Evolutionary conservation across 2,113 vertebrate genomes (phyloP).

Genomic region (Triplophysa dalaica): DNA sequence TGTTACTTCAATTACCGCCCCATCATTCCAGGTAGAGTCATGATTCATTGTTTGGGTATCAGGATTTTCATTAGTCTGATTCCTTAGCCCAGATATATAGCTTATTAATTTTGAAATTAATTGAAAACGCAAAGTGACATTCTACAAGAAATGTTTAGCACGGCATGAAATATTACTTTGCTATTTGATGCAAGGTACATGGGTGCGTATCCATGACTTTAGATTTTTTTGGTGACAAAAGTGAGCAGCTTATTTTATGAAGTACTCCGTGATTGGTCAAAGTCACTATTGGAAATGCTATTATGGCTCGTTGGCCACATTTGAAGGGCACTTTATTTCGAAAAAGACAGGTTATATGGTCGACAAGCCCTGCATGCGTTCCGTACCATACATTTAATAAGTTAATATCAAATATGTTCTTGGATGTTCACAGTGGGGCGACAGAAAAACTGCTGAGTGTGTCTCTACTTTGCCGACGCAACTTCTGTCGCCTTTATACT

Average conservation of each 20-base stretch:
- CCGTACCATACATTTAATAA: not conserved
- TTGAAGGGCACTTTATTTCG: constrained; percentile 67
- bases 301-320: not conserved
- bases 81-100: constrained; percentile 76
- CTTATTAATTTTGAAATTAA: constrained; percentile 88
- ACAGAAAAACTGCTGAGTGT: constrained; percentile 14
- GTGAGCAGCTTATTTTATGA: constrained; percentile 63
- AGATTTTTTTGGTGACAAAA: constrained; percentile 71
- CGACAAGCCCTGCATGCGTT: not conserved
- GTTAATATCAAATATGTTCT: not conserved
- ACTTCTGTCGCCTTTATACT: constrained; percentile 30
- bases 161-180: constrained; percentile 80
- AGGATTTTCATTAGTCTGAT: constrained; percentile 64
- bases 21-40: constrained; percentile 63
- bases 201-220: constrained; percentile 73
- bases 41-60: constrained; percentile 76
- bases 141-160: constrained; percentile 88
- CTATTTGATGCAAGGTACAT: constrained; percentile 72
- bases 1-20: constrained; percentile 68
- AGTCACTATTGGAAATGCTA: constrained; percentile 61
- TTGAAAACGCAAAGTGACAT: constrained; percentile 86
- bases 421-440: constrained; percentile 1
- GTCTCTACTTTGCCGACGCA: constrained; percentile 13
- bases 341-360: constrained; percentile 1
- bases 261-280: constrained; percentile 39